phyloP scores from a whole-genome alignment of 2,113 vertebrate genomes.

The Oceanites oceanicus region DNA sequence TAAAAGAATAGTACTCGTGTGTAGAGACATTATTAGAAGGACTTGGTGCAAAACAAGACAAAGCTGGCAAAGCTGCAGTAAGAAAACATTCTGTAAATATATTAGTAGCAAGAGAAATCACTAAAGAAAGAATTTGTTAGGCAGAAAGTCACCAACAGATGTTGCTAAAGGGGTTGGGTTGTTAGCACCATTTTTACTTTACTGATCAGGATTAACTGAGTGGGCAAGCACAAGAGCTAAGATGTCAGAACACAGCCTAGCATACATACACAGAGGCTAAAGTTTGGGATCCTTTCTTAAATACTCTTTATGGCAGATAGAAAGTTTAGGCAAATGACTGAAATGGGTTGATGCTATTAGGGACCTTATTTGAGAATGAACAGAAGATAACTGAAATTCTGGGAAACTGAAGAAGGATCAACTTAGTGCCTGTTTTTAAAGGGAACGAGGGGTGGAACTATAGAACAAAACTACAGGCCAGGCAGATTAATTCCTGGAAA shows the following conservation, averaged over 20 bases:
- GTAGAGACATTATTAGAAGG: background rate
- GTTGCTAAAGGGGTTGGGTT: background rate
- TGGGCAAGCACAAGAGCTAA: background rate
- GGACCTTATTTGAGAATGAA: background rate
- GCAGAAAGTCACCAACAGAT: background rate
- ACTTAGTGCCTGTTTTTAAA: background rate
- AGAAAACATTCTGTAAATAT: constrained; percentile 6
- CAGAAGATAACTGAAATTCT: background rate
- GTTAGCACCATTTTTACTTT: background rate
- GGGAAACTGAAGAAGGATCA: background rate
- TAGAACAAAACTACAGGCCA: background rate
- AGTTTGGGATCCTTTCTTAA: background rate
- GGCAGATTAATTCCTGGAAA: background rate
- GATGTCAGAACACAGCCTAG: background rate
- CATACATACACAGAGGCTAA: background rate
- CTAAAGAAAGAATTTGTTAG: background rate
- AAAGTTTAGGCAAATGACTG: background rate
- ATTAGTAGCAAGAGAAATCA: background rate
- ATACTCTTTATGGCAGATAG: background rate
- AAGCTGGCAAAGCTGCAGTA: background rate
- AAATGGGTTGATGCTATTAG: background rate
- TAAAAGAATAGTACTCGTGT: background rate
- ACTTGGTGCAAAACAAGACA: background rate
- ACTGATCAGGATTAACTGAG: background rate
- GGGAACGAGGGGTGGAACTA: background rate